These are phyloP conservation scores for Ephialtes manifestator DNA, from an alignment of 2,888 invertebrate species.

Conservation along the genomic window DNA sequence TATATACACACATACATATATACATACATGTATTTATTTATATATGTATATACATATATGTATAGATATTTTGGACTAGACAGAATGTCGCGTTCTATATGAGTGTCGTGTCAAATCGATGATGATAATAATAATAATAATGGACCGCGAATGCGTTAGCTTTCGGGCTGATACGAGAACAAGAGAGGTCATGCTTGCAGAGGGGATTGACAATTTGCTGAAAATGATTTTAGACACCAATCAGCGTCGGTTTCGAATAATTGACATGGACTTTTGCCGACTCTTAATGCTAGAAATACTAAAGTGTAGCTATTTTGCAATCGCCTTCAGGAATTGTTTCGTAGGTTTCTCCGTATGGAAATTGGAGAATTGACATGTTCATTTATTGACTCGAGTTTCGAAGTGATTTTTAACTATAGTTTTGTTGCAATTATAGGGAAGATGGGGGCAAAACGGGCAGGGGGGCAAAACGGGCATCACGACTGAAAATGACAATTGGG, in stretches of 20 bases:
- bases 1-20: background rate
- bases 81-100: slow-evolving; percentile 17
- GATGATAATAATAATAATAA: slow-evolving; percentile 51
- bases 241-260: slow-evolving; percentile 38
- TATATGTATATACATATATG: background rate
- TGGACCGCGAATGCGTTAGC: slow-evolving; percentile 17
- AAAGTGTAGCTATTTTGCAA: background rate
- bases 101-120: slow-evolving; percentile 35
- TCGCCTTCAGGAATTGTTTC: background rate
- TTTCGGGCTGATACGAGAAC: background rate
- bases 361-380: background rate
- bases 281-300: background rate
- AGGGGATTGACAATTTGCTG: slow-evolving; percentile 10
- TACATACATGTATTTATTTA: too few species aligned
- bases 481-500: too few species aligned
- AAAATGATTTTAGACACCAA: slow-evolving; percentile 44
- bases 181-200: background rate
- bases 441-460: too few species aligned
- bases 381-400: too few species aligned
- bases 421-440: too few species aligned
- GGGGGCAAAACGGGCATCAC: too few species aligned
- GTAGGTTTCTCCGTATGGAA: background rate
- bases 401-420: too few species aligned
- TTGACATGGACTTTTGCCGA: slow-evolving; percentile 12
- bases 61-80: slow-evolving; percentile 23